Conservation (phyloP, 2,797 vertebrate species). For the Apogon hyalosoma region DNA sequence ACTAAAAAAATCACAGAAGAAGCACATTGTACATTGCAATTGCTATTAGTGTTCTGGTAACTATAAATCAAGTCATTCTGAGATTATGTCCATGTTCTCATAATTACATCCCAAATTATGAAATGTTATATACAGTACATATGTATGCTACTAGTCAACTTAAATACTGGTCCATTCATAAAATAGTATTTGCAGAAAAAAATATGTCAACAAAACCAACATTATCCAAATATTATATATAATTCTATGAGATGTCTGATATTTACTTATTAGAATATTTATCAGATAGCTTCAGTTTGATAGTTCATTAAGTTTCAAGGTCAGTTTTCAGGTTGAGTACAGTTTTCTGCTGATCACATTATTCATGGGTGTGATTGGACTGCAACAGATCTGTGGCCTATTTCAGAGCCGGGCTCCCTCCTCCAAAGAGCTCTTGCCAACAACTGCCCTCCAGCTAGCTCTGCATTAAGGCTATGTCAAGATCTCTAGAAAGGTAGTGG, state of each 20-base stretch:
- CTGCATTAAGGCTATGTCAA: slow-evolving; percentile 68
- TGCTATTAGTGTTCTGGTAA: too few relatives aligned
- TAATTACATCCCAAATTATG: too few relatives aligned
- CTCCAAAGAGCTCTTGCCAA: slow-evolving; percentile 61
- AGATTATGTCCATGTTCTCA: too few relatives aligned
- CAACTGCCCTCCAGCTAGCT: slow-evolving; percentile 75
- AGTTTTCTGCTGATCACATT: slow-evolving; percentile 56
- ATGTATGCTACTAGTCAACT: too few relatives aligned
- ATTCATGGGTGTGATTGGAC: slow-evolving; percentile 50
- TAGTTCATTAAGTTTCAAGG: slow-evolving; percentile 36
- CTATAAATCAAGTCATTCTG: too few relatives aligned
- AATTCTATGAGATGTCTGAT: background rate
- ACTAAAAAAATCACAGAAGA: too few relatives aligned
- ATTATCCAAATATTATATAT: too few relatives aligned
- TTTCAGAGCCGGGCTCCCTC: slow-evolving; percentile 58
- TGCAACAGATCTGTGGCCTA: slow-evolving; percentile 57
- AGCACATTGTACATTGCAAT: too few relatives aligned
- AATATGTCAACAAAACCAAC: too few relatives aligned
- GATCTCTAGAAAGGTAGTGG: slow-evolving; percentile 64
- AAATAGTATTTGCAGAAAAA: too few relatives aligned
- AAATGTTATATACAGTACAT: too few relatives aligned
- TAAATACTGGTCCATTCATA: too few relatives aligned
- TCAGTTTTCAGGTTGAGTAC: slow-evolving; percentile 17
- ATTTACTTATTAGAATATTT: background rate
- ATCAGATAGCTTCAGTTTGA: slow-evolving; percentile 16